Evolutionary conservation across 2,113 vertebrate genomes (phyloP).

Genomic region (Heteronetta atricapilla): DNA sequence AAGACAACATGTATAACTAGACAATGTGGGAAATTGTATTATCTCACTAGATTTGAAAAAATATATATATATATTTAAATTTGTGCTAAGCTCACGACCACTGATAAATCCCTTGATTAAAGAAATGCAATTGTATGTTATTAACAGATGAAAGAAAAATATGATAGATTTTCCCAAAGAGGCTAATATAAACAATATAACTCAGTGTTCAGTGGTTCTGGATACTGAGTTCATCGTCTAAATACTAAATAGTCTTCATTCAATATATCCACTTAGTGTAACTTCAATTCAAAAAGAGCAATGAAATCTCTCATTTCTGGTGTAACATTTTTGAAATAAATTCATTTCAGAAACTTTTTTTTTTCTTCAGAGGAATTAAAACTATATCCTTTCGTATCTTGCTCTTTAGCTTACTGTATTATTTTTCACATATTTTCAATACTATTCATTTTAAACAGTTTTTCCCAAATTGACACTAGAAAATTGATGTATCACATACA

Average conservation of each 20-base stretch:
- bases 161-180: background rate
- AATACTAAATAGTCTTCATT: background rate
- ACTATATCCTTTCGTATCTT: fast-evolving
- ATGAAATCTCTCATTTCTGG: background rate
- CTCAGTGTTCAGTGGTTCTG: background rate
- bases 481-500: background rate
- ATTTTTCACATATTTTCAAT: background rate
- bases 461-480: background rate
- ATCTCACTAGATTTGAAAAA: background rate
- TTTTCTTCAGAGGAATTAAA: background rate
- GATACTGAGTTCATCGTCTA: background rate
- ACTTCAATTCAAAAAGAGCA: background rate
- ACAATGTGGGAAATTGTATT: background rate
- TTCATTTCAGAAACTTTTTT: background rate
- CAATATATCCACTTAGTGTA: background rate
- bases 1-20: background rate
- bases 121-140: background rate
- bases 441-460: background rate
- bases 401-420: background rate
- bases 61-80: too few species aligned
- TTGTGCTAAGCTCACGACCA: background rate
- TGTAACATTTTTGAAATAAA: background rate
- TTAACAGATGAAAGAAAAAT: background rate
- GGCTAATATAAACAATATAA: background rate
- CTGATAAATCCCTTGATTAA: background rate